Base-by-base conservation (phyloP, 2,888 invertebrate genomes). In the Diloba caeruleocephala region DNA sequence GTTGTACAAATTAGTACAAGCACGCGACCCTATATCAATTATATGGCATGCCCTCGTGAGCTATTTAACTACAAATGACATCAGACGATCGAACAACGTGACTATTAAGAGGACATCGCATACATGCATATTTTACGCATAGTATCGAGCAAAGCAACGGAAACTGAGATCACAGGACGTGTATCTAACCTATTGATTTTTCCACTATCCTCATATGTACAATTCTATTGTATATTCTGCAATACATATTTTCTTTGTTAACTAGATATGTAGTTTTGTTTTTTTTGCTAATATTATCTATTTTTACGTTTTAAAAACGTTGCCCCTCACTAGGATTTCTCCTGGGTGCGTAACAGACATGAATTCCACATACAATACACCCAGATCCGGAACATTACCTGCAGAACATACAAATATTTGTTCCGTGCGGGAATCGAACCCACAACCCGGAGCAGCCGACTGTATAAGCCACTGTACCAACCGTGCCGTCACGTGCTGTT, bases 1-100 rank as follows among this genome's bases (percentile, higher is more conserved):
- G n/a, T n/a, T 8, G 42, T 26, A 32, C 51, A 51, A 58, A 50
- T 56, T 33, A 45, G 13, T 44, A 8, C 21, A 28, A 41, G 32
- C 65, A 55, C 52, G 56, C 56, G 42, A 71, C 52, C 42, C 19
- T 50, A 31, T 48, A 36, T 44, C 31, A n/a, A n/a, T n/a, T n/a
- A n/a, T n/a, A n/a, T n/a, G n/a, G n/a, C n/a, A 39, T 55, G 48
- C 49, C 31, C 46, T 49, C 39, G 29, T 57, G 39, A 44, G 41
- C 44, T 45, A n/a, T n/a, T n/a, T 17, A 42, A 61, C 70, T 66
- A 60, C 72, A 67, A 48, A 63, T 71, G 71, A 72, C 71, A 70
- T 71, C 72, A 70, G 67, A 41, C 58, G 37, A 46, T 44, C 32
- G 45, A 5, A 26, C 58, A 69, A 69, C 72, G 70, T 72, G 72